These are phyloP conservation scores for Lottia scabra DNA, from an alignment of 2,888 invertebrate genomes.

Conservation along the genomic window DNA sequence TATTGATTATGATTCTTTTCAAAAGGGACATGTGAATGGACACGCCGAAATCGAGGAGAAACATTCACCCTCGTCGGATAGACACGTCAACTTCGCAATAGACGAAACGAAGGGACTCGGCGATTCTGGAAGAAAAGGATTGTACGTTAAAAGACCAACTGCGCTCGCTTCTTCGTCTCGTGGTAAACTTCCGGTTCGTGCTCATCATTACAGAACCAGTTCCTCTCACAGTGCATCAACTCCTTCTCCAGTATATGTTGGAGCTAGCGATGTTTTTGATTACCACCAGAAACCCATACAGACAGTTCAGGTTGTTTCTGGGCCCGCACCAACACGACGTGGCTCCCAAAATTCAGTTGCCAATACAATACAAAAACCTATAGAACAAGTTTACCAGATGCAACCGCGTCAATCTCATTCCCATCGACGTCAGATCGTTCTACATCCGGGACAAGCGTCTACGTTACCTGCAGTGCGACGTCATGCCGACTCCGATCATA, in stretches of 20 bases:
- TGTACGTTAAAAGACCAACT: not conserved
- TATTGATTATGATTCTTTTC: not conserved
- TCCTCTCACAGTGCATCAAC: not conserved
- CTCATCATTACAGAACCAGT: not conserved
- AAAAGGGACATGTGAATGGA: not conserved
- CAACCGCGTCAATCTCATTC: constrained; percentile 12
- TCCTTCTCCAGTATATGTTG: not conserved
- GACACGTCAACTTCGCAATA: constrained; percentile 22
- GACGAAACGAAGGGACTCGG: not conserved
- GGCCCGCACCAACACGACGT: not conserved
- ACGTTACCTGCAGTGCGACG: constrained; percentile 15
- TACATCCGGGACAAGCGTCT: constrained; percentile 17
- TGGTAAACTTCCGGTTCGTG: not conserved
- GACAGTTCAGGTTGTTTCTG: not conserved
- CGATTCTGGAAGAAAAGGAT: not conserved
- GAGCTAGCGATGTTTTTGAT: constrained; percentile 8
- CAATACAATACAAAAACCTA: constrained; percentile 21
- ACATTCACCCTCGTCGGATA: constrained; percentile 10
- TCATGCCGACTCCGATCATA: not conserved
- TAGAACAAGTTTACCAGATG: constrained; percentile 20
- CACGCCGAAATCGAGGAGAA: not conserved
- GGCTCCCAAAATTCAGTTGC: not conserved
- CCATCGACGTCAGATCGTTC: constrained; percentile 20
- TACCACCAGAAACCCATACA: not conserved
- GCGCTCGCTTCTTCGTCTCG: not conserved